Percentiles rank a stretch among this genome's conserved stretches.
These are phyloP conservation scores for Noctua comes DNA, from an alignment of 2,888 invertebrate genomes.

Conservation along the genomic window DNA sequence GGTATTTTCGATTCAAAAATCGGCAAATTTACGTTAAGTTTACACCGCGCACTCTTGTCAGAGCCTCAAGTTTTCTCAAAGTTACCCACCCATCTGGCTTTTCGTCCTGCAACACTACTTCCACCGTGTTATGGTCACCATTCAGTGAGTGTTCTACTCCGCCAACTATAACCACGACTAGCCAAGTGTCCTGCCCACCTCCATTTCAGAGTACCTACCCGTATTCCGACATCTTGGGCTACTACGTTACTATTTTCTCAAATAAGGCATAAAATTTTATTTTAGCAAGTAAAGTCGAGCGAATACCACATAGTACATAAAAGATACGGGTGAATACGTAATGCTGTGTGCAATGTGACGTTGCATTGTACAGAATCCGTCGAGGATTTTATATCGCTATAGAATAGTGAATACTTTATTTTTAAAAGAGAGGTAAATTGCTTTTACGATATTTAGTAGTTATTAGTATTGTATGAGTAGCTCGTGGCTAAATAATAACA, in stretches of 20 bases:
- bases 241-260: background rate
- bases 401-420: constrained; percentile 52
- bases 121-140: background rate
- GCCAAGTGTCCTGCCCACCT: background rate
- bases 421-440: constrained; percentile 7
- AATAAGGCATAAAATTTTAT: background rate
- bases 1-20: too few species aligned
- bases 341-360: constrained; percentile 66
- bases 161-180: background rate
- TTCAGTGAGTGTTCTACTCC: background rate
- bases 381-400: constrained; percentile 55
- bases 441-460: constrained; percentile 11
- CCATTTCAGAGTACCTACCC: background rate
- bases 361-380: constrained; percentile 64
- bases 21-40: too few species aligned
- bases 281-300: constrained; percentile 26
- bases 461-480: too few species aligned
- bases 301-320: constrained; percentile 33
- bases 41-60: too few species aligned
- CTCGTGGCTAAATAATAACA: too few species aligned
- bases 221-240: background rate
- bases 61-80: background rate
- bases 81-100: background rate
- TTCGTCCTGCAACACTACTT: background rate
- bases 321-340: constrained; percentile 69